Evolutionary conservation across 2,113 vertebrate genomes (phyloP).

Genomic region (Tachycineta bicolor): DNA sequence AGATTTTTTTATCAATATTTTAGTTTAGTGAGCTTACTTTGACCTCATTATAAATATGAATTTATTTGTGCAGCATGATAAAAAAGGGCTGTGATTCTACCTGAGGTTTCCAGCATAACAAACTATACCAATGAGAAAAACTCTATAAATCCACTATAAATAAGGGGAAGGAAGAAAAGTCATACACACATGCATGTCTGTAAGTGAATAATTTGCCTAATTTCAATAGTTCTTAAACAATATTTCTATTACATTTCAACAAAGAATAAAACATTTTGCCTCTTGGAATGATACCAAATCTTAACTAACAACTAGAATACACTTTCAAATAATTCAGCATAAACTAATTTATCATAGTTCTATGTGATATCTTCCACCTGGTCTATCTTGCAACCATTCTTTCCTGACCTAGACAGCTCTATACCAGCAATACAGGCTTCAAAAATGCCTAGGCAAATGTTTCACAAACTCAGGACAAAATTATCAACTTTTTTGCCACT

Average conservation of each 20-base stretch:
- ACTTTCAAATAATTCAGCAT: not conserved
- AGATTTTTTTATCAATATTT: not conserved
- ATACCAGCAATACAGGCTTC: not conserved
- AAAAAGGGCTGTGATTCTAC: not conserved
- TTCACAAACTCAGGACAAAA: not conserved
- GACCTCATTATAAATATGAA: not conserved
- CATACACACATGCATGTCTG: not conserved
- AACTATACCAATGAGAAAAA: not conserved
- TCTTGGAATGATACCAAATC: not conserved
- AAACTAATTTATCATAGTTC: not conserved
- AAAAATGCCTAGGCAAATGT: not conserved
- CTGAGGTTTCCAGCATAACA: not conserved
- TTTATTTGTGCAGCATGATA: not conserved
- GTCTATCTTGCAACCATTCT: not conserved
- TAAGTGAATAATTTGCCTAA: not conserved
- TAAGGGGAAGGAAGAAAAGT: not conserved
- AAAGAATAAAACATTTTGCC: not conserved
- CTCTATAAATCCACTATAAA: not conserved
- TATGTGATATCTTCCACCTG: not conserved
- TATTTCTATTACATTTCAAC: not conserved
- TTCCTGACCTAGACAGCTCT: not conserved
- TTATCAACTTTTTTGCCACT: not conserved
- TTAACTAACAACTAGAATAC: not conserved
- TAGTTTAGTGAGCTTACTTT: not conserved
- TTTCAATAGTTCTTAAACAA: not conserved